phyloP scores from a whole-genome alignment of 2,797 vertebrate species.

The Coendou prehensilis region DNA sequence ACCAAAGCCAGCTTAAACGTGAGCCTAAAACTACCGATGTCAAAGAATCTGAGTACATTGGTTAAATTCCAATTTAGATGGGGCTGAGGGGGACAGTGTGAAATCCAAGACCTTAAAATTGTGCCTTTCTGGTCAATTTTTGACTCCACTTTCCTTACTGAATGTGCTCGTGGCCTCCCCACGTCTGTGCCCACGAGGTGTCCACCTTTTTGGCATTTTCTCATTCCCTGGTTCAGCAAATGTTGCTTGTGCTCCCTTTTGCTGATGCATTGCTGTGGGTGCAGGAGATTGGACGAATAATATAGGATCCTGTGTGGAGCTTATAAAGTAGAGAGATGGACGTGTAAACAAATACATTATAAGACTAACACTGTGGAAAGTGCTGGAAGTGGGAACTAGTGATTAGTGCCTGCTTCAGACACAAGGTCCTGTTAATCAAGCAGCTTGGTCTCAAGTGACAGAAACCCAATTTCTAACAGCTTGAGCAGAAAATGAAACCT shows the following conservation, averaged over 20 bases:
- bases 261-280: background rate
- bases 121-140: background rate
- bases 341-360: constrained; percentile 6
- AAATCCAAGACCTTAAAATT: constrained; percentile 7
- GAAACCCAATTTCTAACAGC: constrained; percentile 12
- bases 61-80: constrained; percentile 18
- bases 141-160: background rate
- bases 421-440: background rate
- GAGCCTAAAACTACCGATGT: background rate
- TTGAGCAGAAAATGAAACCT: constrained; percentile 40
- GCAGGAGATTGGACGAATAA: background rate
- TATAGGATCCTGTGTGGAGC: background rate
- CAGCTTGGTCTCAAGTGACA: constrained; percentile 11
- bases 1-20: background rate
- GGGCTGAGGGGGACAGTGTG: background rate
- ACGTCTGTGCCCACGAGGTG: background rate
- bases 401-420: background rate
- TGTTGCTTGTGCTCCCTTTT: background rate
- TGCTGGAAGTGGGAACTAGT: background rate
- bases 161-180: background rate
- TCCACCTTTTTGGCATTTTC: background rate
- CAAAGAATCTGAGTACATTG: background rate
- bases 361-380: background rate
- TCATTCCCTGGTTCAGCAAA: constrained; percentile 15
- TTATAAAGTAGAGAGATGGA: background rate